These are phyloP conservation scores for Irena cyanogastra DNA, from an alignment of 2,113 vertebrate species.

Conservation along the genomic window DNA sequence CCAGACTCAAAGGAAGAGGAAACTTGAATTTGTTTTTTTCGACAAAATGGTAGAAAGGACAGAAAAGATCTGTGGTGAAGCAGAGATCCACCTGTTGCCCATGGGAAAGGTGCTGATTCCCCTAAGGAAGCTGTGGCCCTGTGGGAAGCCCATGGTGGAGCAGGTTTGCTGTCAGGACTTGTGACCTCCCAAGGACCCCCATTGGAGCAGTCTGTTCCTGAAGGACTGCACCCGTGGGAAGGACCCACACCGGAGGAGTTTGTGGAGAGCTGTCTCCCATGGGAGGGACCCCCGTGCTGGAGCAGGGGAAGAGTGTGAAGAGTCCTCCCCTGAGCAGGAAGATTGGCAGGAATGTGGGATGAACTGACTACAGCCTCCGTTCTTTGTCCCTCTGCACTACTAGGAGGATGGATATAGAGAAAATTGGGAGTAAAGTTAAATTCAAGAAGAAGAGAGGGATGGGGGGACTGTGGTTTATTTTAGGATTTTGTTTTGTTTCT, in stretches of 20 bases:
- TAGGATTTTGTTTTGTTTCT: background rate
- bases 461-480: background rate
- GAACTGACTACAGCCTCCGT: background rate
- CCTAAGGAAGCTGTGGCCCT: background rate
- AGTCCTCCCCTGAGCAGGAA: background rate
- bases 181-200: background rate
- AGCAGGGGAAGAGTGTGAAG: background rate
- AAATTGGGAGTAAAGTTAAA: background rate
- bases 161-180: background rate
- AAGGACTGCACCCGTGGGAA: background rate
- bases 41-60: background rate
- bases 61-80: background rate
- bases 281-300: background rate
- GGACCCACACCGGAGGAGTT: background rate
- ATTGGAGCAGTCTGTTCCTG: background rate
- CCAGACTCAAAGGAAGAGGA: background rate
- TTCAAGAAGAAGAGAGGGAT: background rate
- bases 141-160: background rate
- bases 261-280: background rate
- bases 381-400: background rate
- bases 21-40: background rate
- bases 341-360: background rate
- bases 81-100: background rate
- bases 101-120: background rate
- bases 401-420: background rate